Base-by-base conservation (phyloP, 2,113 vertebrate species). In the Genyomyrus donnyi region DNA sequence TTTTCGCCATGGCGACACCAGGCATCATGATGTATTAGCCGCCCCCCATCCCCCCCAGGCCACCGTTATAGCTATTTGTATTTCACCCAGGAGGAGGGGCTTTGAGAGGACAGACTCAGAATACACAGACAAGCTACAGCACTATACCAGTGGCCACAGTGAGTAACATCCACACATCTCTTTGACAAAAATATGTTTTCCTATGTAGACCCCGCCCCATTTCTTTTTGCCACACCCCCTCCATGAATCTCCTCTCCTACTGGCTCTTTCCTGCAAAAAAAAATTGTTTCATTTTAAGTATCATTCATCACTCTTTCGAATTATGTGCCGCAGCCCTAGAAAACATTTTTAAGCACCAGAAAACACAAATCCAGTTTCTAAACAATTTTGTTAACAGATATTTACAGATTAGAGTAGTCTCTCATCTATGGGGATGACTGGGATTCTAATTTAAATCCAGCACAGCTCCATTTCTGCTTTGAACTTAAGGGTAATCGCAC, bases 141-240 rank as follows among this genome's bases (percentile, higher is more conserved):
- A 99, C 93, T 99, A 99, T 93, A 99, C 98, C 96, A 99, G 98
- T 0, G 98, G 98, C 95, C 98, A 99, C 97, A 98, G 98, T 99
- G 97, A 91, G 98, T 99, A 97, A 27, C 27, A 91, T 58, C 62
- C 84, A 19, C 27, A 21, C 7, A 49, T 21, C 35, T 56, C 45
- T 42, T 27, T 2, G 5, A 19, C 39, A 6, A 5, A 66, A 3
- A 35, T 1, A 21, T 3, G 13, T 50, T 17, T 50, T 2, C 45
- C 62, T 48, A n/a, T 24, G 15, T 8, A 27, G 10, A 39, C 46
- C 21, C 11, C 11, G 11, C 53, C 24, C 56, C 56, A 9, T 66
- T 15, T 24, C 31, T 31, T 10, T 35, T 35, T 49, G 53, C 27
- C 27, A 13, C 56, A 48, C n/a, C 86, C 90, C 87, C 2, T 56